phyloP scores from a whole-genome alignment of 2,113 vertebrate genomes.

The Cranoglanis bouderius region DNA sequence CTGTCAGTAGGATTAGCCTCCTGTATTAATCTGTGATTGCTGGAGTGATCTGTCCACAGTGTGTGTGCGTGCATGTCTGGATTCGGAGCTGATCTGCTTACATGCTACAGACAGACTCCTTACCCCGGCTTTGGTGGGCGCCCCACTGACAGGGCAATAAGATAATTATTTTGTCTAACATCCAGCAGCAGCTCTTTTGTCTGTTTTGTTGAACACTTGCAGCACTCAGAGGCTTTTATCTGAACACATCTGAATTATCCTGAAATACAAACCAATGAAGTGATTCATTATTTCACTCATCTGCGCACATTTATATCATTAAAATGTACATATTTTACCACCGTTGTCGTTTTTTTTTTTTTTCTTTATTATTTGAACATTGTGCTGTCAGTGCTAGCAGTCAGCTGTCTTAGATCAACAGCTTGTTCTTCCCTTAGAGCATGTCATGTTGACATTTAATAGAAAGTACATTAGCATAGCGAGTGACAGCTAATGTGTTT shows the following conservation, averaged over 20 bases:
- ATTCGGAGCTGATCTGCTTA: conserved; percentile 41
- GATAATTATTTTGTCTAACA: conserved; percentile 48
- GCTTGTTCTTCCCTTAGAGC: conserved; percentile 48
- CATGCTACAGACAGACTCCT: conserved; percentile 43
- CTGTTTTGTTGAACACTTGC: conserved; percentile 10
- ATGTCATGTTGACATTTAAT: conserved; percentile 56
- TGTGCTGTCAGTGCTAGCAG: conserved; percentile 51
- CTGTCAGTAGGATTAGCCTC: conserved; percentile 67
- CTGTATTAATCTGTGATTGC: conserved; percentile 75
- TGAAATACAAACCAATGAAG: conserved; percentile 20
- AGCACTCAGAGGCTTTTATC: conserved; percentile 20
- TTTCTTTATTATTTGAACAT: background rate
- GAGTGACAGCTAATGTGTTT: conserved; percentile 56
- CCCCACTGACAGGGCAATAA: conserved; percentile 51
- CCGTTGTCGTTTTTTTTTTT: conserved; percentile 28
- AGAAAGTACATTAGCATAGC: conserved; percentile 51
- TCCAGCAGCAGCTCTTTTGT: conserved; percentile 38
- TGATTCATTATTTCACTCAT: conserved; percentile 18
- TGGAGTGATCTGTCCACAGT: conserved; percentile 44
- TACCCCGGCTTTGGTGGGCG: conserved; percentile 45
- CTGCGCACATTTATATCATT: conserved; percentile 5
- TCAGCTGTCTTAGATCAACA: conserved; percentile 49
- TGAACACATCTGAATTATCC: conserved; percentile 32
- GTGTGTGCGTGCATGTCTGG: conserved; percentile 24
- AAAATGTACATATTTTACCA: conserved; percentile 35